Evolutionary conservation across 92 coral and sea anemone species (phyloP), one percentile per base, ranked within the genome.

Genomic region (Parazoanthus atlanticus): DNA sequence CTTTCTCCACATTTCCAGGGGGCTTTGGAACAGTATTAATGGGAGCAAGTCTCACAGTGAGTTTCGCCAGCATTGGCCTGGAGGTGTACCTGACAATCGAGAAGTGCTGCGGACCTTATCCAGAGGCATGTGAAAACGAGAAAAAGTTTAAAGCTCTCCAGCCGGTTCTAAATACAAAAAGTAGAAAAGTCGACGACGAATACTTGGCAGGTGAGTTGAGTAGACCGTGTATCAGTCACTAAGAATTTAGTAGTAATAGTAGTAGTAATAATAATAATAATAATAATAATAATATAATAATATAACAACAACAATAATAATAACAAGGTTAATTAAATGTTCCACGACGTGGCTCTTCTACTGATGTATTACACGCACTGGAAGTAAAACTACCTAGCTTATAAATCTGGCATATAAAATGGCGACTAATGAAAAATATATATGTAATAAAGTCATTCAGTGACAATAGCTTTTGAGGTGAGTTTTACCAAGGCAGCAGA

Each of bases 201-300:
- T 81, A 66, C 41, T 32, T 81, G 74, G 86, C 16, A 54, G 72
- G 74, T 56, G n/a, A 74, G 71, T 17, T 69, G 78, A 32, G 49
- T 8, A 1, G 49, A 9, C 12, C 49, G 11, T 46, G 12, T 0
- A 46, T 46, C 49, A 46, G 49, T 46, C 6, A 46, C 49, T 43
- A 43, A 34, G 38, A 34, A 34, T 34, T 7, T 3, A 10, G 0
- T 43, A 43, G 49, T 34, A 34, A 3, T 34, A 34, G 38, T 34
- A 34, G 49, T 46, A 8, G 12, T 69, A 69, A 67, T n/a, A 25
- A 54, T n/a, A 61, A 17, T 31, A 25, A 74, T 33, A 21, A 33
- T 13, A 13, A 74, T 32, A 40, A 75, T 4, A 10, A 36, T 75
- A 17, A 75, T 19, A 75, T 36, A 0, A 19, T 40, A 1, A 33